These are phyloP conservation scores for Spermophilus dauricus DNA, from an alignment of 2,113 vertebrate genomes.

Conservation along the genomic window DNA sequence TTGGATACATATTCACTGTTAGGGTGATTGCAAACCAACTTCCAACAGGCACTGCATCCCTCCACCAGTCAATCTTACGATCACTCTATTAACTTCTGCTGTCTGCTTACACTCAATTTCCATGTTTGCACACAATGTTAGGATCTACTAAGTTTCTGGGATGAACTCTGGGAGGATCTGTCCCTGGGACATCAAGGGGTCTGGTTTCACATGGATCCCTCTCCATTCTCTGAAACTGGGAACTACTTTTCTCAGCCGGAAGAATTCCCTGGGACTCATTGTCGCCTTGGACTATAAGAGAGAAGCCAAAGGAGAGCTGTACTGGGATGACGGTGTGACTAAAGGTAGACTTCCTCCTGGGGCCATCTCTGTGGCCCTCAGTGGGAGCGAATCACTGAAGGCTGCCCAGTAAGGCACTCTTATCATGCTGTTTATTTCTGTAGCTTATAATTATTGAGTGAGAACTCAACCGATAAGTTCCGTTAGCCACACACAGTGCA, in stretches of 20 bases:
- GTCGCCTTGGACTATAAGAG: conserved; percentile 80
- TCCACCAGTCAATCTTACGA: background rate
- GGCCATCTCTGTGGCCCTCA: accelerated
- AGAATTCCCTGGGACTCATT: conserved; percentile 76
- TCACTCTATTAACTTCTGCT: background rate
- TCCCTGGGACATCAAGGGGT: background rate
- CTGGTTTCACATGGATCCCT: background rate
- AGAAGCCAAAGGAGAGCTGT: conserved; percentile 77
- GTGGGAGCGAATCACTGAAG: background rate
- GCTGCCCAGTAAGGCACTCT: background rate
- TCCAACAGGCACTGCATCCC: background rate
- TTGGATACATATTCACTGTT: background rate
- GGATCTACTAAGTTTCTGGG: background rate
- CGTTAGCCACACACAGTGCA: background rate
- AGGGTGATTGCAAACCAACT: background rate
- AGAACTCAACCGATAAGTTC: background rate
- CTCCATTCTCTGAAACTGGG: background rate
- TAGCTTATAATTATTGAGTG: background rate
- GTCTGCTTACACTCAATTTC: background rate
- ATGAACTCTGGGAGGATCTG: background rate
- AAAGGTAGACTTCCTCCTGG: conserved; percentile 55
- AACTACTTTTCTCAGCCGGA: conserved; percentile 63
- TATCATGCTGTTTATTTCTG: background rate
- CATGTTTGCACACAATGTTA: background rate
- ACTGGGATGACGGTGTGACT: conserved; percentile 81